phyloP scores from a whole-genome alignment of 2,113 vertebrate genomes.

The Tachysurus vachellii region DNA sequence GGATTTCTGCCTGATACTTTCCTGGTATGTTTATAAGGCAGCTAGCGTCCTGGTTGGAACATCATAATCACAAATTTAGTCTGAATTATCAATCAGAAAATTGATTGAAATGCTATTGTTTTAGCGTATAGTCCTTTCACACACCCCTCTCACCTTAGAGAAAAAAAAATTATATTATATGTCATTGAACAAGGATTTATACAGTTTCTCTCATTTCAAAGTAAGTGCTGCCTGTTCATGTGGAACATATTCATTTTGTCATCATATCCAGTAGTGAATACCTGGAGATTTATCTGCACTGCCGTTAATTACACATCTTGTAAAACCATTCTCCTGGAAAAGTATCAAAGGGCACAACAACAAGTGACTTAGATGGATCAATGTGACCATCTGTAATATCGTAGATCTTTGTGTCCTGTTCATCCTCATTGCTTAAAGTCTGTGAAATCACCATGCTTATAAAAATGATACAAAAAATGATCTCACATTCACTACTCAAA shows the following conservation, averaged over 20 bases:
- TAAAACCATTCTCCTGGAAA: conserved; percentile 34
- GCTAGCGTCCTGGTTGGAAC: not conserved
- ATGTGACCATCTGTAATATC: not conserved
- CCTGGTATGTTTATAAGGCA: not conserved
- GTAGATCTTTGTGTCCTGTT: not conserved
- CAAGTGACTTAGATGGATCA: conserved; percentile 27
- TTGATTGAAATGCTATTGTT: too few species aligned
- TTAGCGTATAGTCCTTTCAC: not conserved
- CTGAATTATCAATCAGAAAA: conserved; percentile 17
- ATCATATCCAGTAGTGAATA: not conserved
- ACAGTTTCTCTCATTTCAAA: conserved; percentile 26
- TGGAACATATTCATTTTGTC: conserved; percentile 30
- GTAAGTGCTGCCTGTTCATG: not conserved
- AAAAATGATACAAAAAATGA: not conserved
- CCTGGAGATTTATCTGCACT: conserved; percentile 12
- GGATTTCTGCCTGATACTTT: not conserved
- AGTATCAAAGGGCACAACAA: conserved; percentile 32
- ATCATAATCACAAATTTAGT: not conserved
- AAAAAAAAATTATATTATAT: conserved; percentile 1
- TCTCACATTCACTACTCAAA: not conserved
- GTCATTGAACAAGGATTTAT: conserved; percentile 17
- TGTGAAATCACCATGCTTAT: not conserved
- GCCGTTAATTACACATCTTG: conserved; percentile 36
- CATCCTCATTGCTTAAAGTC: not conserved
- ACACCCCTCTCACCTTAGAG: not conserved